These are phyloP conservation scores for Pollimyrus isidori DNA, from an alignment of 2,113 vertebrate genomes.

Conservation along the genomic window DNA sequence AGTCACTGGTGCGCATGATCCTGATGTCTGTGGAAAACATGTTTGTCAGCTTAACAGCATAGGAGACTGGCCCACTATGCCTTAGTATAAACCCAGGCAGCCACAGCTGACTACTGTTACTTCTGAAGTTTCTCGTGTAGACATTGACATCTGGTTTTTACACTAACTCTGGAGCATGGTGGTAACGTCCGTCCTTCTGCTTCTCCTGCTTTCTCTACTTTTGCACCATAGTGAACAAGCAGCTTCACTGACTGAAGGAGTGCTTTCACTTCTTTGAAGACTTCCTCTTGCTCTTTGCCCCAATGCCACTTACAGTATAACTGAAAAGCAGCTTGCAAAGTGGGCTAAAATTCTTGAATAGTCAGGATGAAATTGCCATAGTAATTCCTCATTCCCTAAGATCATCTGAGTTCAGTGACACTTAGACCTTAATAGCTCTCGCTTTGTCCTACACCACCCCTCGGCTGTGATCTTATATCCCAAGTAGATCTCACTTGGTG, in stretches of 20 bases:
- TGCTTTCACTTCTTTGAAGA: slow-evolving; percentile 20
- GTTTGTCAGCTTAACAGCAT: background rate
- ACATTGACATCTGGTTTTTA: background rate
- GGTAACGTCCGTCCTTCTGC: background rate
- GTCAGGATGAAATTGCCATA: slow-evolving; percentile 16
- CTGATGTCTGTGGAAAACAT: background rate
- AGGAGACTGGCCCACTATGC: background rate
- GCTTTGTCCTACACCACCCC: slow-evolving; percentile 21
- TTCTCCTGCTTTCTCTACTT: background rate
- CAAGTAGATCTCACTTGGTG: background rate
- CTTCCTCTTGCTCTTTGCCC: slow-evolving; percentile 2
- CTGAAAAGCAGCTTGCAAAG: slow-evolving; percentile 9
- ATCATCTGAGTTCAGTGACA: slow-evolving; percentile 3
- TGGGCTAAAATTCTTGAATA: background rate
- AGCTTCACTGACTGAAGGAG: background rate
- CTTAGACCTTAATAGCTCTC: slow-evolving; percentile 8
- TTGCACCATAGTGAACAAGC: background rate
- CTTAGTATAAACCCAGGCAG: background rate
- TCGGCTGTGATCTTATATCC: slow-evolving; percentile 17
- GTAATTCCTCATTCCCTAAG: slow-evolving; percentile 24
- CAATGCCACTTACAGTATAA: slow-evolving; percentile 7
- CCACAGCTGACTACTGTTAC: background rate
- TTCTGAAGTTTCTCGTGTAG: background rate
- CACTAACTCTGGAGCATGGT: too few relatives aligned
- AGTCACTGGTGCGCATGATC: background rate